These are phyloP conservation scores for Myiozetetes cayanensis DNA, from an alignment of 2,113 vertebrate genomes.

Conservation along the genomic window DNA sequence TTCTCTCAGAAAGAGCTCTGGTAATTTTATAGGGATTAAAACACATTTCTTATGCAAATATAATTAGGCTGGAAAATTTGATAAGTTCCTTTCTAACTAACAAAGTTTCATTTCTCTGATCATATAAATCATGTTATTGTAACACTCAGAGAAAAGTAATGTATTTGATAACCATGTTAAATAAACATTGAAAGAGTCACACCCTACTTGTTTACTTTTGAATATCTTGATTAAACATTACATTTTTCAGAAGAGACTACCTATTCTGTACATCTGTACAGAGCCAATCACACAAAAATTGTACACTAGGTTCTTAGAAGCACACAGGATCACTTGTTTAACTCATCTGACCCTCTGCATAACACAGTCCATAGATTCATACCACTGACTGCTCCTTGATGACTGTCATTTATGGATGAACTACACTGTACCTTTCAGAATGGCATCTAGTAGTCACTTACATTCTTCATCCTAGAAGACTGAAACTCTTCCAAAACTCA, in stretches of 20 bases:
- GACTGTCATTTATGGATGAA: not conserved
- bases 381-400: not conserved
- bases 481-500: not conserved
- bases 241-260: not conserved
- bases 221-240: not conserved
- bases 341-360: not conserved
- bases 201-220: not conserved
- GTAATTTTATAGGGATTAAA: not conserved
- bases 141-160: not conserved
- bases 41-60: not conserved
- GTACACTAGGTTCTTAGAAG: not conserved
- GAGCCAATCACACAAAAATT: not conserved
- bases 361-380: not conserved
- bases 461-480: not conserved
- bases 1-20: not conserved
- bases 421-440: not conserved
- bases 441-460: not conserved
- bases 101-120: not conserved
- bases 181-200: not conserved
- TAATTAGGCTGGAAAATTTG: not conserved
- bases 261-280: not conserved
- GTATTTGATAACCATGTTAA: not conserved
- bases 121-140: not conserved
- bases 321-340: not conserved
- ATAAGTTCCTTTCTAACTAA: not conserved